Conservation (phyloP, 2,797 vertebrate species). For the Platalea minor region DNA sequence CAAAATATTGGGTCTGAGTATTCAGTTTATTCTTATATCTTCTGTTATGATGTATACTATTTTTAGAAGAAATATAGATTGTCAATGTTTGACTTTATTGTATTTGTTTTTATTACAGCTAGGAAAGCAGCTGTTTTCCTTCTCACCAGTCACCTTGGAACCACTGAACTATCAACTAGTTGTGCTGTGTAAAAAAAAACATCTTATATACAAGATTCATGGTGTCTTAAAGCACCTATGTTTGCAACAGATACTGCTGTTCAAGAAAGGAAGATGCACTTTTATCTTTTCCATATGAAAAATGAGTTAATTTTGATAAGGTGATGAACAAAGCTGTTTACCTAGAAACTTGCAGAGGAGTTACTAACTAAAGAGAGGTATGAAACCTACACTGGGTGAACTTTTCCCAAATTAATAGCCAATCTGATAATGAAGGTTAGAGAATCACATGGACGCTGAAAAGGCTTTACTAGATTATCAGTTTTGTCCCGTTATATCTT, state of each 20-base stretch:
- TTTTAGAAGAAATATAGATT: conserved; percentile 49
- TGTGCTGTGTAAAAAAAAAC: neutral
- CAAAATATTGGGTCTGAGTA: neutral
- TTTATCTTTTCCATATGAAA: neutral
- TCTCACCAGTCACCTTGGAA: neutral
- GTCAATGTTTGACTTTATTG: neutral
- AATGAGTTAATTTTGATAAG: neutral
- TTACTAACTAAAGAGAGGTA: neutral
- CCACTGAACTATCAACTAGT: neutral
- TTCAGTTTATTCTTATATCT: conserved; percentile 8
- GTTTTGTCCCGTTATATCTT: neutral
- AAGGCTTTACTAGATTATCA: neutral
- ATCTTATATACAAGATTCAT: neutral
- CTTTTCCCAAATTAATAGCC: neutral
- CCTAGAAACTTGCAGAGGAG: neutral
- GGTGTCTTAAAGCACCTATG: neutral
- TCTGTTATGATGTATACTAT: conserved; percentile 20
- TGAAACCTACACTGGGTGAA: neutral
- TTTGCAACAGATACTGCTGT: neutral
- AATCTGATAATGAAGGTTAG: neutral
- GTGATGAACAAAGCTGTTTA: neutral
- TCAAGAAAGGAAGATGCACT: neutral
- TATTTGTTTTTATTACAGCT: conserved; percentile 40
- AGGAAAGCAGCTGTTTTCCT: neutral
- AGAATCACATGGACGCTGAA: neutral